phyloP scores from a whole-genome alignment of 2,113 vertebrate species.

The Nothocercus julius region DNA sequence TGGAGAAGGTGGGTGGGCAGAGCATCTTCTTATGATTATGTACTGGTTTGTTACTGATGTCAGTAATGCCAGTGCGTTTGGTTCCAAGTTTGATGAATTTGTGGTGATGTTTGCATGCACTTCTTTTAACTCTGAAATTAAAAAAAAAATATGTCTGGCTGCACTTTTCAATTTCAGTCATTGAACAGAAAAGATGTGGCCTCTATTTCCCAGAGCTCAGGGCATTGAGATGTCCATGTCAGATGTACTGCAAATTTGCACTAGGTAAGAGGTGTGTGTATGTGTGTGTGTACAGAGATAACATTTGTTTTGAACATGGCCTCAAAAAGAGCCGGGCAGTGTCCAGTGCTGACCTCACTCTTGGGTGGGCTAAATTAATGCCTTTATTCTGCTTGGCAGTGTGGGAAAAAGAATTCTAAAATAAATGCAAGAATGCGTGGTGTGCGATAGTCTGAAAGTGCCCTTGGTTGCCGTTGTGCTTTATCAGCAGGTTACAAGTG shows the following conservation, averaged over 20 bases:
- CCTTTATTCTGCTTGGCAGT: slow-evolving; percentile 58
- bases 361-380: slow-evolving; percentile 43
- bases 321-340: not conserved
- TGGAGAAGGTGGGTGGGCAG: not conserved
- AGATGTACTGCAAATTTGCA: not conserved
- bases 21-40: not conserved
- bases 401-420: slow-evolving; percentile 60
- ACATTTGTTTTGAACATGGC: not conserved
- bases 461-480: slow-evolving; percentile 33
- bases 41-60: not conserved
- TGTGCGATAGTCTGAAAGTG: slow-evolving; percentile 39
- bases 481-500: slow-evolving; percentile 17
- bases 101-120: not conserved
- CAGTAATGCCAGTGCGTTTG: not conserved
- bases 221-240: fast-evolving
- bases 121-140: not conserved
- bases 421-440: slow-evolving; percentile 61
- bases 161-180: not conserved
- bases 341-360: slow-evolving; percentile 45
- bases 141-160: not conserved
- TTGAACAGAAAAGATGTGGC: not conserved
- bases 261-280: not conserved
- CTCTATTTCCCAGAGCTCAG: not conserved
- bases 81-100: not conserved
- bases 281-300: no score